Base-by-base conservation (phyloP, 2,113 vertebrate genomes). In the Meriones unguiculatus region DNA sequence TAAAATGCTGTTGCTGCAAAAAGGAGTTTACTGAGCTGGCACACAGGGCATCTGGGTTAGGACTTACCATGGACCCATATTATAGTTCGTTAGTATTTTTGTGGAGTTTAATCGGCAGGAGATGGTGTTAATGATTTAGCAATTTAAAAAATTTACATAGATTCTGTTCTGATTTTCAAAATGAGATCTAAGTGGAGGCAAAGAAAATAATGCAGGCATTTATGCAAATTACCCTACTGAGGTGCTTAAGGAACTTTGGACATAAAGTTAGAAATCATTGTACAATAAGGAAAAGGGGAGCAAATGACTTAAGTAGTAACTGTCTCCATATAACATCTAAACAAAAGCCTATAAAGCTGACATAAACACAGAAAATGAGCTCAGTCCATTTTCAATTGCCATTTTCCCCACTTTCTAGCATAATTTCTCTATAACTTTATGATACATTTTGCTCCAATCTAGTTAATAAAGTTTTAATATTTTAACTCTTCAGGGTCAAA, bases 61-160 rank as follows among this genome's bases (percentile, higher is more conserved):
- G 65, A 97, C 85, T 95, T 92, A 98, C 97, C 85, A 92, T 62
- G 50, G 89, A 38, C 32, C 4, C 28, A 6, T 89, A 95, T 93
- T 95, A 97, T 32, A 46, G 41, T 92, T 98, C 94, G 96, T 97
- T 97, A 96, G 69, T 96, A 93, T 76, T 96, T 97, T 97, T 93
- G 88, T 87, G 86, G 84, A 89, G 35, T 91, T 97, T 98, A 96
- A 97, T 94, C 94, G 89, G 90, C 80, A 94, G 67, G 65, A 98
- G 97, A 97, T 30, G 46, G n/a, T 98, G 90, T 2, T 87, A 94
- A 50, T 96, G 96, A 98, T 98, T 96, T 97, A 97, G 84, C 89
- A 57, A 72, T 75, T 90, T 96, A 96, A 82, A 35, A 95, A 85
- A 72, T 54, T 80, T 87, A 89, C 93, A 90, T 77, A 91, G 97